These are phyloP conservation scores for Mionectes olivaceus DNA, from an alignment of 2,797 vertebrate species.

Conservation along the genomic window DNA sequence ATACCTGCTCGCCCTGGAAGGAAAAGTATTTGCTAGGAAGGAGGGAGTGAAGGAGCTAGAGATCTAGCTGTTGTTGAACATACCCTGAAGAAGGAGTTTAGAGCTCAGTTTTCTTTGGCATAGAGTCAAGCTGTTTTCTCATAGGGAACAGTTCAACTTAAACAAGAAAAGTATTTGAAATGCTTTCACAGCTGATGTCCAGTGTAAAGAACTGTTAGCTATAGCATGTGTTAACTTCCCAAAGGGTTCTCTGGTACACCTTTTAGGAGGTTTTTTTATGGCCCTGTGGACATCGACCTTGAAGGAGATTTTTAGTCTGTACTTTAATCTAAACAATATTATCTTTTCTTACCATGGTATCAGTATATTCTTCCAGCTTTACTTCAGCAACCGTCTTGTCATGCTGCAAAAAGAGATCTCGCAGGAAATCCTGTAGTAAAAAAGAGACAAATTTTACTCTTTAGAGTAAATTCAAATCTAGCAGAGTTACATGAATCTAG, in stretches of 20 bases:
- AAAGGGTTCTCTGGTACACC: background rate
- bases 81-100: background rate
- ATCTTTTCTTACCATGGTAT: slow-evolving; percentile 85
- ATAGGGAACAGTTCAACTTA: background rate
- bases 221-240: background rate
- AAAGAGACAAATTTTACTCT: background rate
- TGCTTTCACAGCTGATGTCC: background rate
- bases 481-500: background rate
- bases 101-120: background rate
- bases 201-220: background rate
- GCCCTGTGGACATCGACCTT: background rate
- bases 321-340: background rate
- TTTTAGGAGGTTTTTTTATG: background rate
- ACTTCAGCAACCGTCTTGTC: slow-evolving; percentile 81
- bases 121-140: background rate
- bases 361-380: slow-evolving; percentile 92
- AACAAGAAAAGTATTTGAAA: background rate
- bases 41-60: background rate
- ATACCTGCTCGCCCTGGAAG: background rate
- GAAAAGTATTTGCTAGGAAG: background rate
- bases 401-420: slow-evolving; percentile 89
- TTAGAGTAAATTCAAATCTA: background rate
- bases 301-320: background rate
- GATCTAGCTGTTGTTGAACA: background rate
- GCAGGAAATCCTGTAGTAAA: slow-evolving; percentile 86